phyloP scores from a whole-genome alignment of 2,797 vertebrate species.

The Peromyscus aztecus region DNA sequence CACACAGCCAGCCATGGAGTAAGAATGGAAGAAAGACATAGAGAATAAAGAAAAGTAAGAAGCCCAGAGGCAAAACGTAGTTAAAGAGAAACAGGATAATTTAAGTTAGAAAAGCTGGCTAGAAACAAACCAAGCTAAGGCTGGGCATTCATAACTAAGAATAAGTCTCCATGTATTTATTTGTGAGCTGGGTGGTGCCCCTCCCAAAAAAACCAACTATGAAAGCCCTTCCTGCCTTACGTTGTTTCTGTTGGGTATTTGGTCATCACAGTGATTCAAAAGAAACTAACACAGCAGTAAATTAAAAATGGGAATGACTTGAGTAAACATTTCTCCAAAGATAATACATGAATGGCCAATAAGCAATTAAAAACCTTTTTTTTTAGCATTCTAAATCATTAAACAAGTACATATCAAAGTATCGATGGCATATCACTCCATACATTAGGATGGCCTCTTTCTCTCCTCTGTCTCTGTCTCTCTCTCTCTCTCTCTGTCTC shows the following conservation, averaged over 20 bases:
- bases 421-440: not conserved
- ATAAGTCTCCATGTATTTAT: not conserved
- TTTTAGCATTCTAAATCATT: not conserved
- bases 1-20: not conserved
- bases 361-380: not conserved
- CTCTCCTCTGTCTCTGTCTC: too few species aligned
- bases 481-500: too few species aligned
- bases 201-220: not conserved
- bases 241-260: not conserved
- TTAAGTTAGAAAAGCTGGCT: not conserved
- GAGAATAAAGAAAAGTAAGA: not conserved
- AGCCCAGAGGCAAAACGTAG: not conserved
- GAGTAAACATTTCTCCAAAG: not conserved
- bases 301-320: not conserved
- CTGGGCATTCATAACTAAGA: too few species aligned
- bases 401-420: not conserved
- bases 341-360: too few species aligned
- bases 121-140: not conserved
- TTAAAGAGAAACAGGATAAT: not conserved
- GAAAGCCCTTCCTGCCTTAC: not conserved
- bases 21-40: not conserved
- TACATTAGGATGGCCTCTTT: not conserved
- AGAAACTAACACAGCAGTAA: not conserved
- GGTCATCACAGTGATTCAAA: not conserved
- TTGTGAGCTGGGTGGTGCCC: not conserved